Percentiles rank a stretch among this genome's conserved stretches.
Evolutionary conservation across 1,140 invertebrate genomes (phyloP).

Genomic region (Ceratitis capitata): DNA sequence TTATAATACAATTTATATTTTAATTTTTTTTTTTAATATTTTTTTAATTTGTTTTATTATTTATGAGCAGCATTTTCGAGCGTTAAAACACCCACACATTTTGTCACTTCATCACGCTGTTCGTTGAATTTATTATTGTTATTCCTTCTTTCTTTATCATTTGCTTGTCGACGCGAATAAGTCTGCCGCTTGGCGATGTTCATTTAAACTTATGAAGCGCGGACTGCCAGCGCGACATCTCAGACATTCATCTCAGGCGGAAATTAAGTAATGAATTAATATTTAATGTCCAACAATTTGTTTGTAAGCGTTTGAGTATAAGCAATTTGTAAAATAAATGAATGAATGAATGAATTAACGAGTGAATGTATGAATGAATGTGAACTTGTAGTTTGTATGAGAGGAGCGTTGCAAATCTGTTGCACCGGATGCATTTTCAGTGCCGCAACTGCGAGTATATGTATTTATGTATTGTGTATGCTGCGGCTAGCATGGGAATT

Average conservation of each 20-base stretch:
- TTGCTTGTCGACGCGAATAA: neutral
- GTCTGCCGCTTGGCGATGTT: neutral
- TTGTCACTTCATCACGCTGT: neutral
- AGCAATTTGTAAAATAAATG: neutral
- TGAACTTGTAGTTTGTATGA: neutral
- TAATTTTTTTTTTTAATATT: neutral
- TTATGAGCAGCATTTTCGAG: neutral
- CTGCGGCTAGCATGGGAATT: too few relatives aligned
- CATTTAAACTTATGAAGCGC: neutral
- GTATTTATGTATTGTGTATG: too few relatives aligned
- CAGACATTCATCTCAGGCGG: conserved; percentile 11
- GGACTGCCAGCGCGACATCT: neutral
- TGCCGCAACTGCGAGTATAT: neutral
- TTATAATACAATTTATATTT: neutral
- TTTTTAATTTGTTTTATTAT: neutral
- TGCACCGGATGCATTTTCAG: neutral
- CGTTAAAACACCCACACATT: neutral
- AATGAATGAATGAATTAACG: conserved; percentile 21
- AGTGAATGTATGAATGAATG: conserved; percentile 3
- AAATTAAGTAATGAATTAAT: conserved; percentile 35
- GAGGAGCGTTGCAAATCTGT: neutral
- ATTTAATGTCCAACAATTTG: conserved; percentile 9
- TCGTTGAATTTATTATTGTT: neutral
- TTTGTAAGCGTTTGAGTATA: neutral
- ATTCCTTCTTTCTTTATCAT: neutral